Evolutionary conservation across 2,113 vertebrate species (phyloP).

Genomic region (Boleophthalmus pectinirostris): DNA sequence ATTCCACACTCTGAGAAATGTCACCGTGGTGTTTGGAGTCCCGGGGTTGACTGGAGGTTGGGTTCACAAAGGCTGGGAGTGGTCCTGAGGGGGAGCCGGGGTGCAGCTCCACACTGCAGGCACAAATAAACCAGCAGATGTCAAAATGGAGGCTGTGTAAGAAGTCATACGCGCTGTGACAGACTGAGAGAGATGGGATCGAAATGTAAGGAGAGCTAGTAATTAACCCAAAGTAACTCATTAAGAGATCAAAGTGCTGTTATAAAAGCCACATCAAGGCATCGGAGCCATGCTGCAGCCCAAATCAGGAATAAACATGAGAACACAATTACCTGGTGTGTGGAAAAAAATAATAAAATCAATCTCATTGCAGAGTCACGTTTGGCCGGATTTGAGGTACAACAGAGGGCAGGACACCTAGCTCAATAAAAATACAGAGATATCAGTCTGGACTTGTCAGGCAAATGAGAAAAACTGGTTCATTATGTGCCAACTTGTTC

Average conservation of each 20-base stretch:
- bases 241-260: background rate
- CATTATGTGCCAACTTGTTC: too few relatives aligned
- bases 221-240: background rate
- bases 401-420: too few relatives aligned
- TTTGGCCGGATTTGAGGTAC: too few relatives aligned
- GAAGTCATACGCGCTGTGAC: background rate
- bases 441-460: too few relatives aligned
- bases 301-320: background rate
- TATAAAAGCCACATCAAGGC: background rate
- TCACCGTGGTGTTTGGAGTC: conserved; percentile 16
- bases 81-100: conserved; percentile 33
- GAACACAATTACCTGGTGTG: background rate
- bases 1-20: conserved; percentile 43
- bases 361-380: too few relatives aligned
- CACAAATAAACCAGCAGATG: conserved; percentile 24
- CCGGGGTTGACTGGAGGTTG: conserved; percentile 1
- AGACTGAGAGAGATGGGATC: background rate
- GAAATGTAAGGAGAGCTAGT: background rate
- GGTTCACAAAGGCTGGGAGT: conserved; percentile 29
- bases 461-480: too few relatives aligned
- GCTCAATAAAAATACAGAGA: too few relatives aligned
- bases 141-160: conserved; percentile 37
- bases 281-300: background rate
- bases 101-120: conserved; percentile 12
- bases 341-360: too few relatives aligned